phyloP scores from a whole-genome alignment of 2,113 vertebrate genomes.

The Lycaon pictus region DNA sequence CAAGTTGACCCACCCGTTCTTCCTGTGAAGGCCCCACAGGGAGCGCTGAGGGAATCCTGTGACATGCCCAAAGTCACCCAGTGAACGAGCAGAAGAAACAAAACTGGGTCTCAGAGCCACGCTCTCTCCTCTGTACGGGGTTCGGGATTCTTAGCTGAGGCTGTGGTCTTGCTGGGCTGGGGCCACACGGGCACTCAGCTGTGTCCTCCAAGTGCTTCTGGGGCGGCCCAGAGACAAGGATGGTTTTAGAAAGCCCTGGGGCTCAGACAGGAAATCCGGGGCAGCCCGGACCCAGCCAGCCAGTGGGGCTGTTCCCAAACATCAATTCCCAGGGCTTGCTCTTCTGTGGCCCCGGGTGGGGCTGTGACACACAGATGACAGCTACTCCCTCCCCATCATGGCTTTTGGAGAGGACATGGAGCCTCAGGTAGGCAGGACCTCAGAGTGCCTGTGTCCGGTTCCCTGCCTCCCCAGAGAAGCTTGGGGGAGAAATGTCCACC shows the following conservation, averaged over 20 bases:
- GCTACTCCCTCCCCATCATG: neutral
- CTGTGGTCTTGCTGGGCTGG: rapidly evolving
- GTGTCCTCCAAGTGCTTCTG: neutral
- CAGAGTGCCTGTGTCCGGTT: neutral
- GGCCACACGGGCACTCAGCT: neutral
- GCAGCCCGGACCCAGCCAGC: too few species aligned
- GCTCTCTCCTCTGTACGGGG: neutral
- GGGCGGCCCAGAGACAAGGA: neutral
- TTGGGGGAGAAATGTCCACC: neutral
- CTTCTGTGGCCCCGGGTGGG: neutral
- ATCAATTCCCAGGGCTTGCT: neutral
- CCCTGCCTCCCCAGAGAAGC: neutral
- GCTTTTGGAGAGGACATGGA: neutral
- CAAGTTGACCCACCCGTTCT: rapidly evolving
- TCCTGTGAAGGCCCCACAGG: neutral
- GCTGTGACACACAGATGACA: neutral
- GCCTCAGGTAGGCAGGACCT: neutral
- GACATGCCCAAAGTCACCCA: neutral
- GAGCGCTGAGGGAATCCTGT: rapidly evolving
- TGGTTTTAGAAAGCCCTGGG: neutral
- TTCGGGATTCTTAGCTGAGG: neutral
- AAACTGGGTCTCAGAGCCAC: neutral
- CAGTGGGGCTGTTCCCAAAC: neutral
- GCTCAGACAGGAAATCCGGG: neutral
- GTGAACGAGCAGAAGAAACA: neutral